Base-by-base conservation (phyloP, 2,797 vertebrate species). In the Sarcoramphus papa region DNA sequence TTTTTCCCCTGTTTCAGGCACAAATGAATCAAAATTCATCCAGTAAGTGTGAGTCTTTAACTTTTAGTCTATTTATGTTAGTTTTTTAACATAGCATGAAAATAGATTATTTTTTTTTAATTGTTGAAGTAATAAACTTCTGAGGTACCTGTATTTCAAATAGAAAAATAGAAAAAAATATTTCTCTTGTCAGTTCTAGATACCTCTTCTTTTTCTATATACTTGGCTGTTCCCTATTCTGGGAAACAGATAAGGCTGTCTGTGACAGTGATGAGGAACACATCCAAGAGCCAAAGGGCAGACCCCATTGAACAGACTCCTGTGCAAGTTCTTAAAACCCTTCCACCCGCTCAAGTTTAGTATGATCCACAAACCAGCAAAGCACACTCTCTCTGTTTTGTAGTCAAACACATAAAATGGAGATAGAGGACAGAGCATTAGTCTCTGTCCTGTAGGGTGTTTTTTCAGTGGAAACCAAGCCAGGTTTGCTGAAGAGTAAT, bases 11-110 rank as follows among this genome's bases (percentile, higher is more conserved):
- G 1, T 98, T 98, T 95, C 97, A 99, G 99, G 99, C 98, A 95
- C 99, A 99, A 97, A 99, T 99, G 97, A 99, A 98, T 97, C 98
- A 98, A 97, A 99, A 99, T 98, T 98, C 98, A 90, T 99, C 99
- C 97, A 99, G 99, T 99, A 98, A 99, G 99, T 99, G 96, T 98
- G 30, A 93, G 47, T 72, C 54, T 88, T 94, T 83, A 91, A 69
- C 76, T 96, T 48, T 45, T 60, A n/a, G 10, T 92, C 50, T 70
- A 12, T 90, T 70, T 84, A 72, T 91, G 48, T 12, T 92, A 45
- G 54, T 27, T 96, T 68, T 73, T 67, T 57, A 56, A 72, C 12
- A 28, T 19, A 40, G 6, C n/a, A 25, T 88, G 19, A 92, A 84
- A 84, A 53, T 4, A 28, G 14, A 14, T 16, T 8, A 19, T 21